Percentiles rank a stretch among this genome's conserved stretches.
These are phyloP conservation scores for Eurypyga helias DNA, from an alignment of 2,113 vertebrate genomes.

Conservation along the genomic window DNA sequence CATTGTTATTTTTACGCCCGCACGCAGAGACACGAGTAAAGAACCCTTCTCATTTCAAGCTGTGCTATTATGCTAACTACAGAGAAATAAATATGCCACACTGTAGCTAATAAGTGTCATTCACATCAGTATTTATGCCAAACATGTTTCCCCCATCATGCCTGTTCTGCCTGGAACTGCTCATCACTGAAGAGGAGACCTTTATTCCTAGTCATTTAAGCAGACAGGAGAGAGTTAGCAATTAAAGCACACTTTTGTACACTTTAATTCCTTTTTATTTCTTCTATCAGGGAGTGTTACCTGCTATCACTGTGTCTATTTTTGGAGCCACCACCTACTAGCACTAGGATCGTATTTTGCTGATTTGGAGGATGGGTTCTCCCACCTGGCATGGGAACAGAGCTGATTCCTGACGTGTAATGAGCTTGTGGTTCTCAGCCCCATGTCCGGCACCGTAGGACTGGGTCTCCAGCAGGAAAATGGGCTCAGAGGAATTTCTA, in stretches of 20 bases:
- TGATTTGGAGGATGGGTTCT: background rate
- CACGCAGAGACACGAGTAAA: background rate
- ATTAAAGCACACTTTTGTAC: conserved; percentile 56
- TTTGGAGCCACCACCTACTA: background rate
- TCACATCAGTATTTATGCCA: conserved; percentile 66
- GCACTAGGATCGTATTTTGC: background rate
- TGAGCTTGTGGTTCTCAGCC: background rate
- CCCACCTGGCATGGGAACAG: background rate
- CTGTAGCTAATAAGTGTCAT: conserved; percentile 48
- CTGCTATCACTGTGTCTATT: background rate
- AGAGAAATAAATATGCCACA: conserved; percentile 49
- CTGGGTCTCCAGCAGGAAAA: background rate
- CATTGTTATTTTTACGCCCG: background rate
- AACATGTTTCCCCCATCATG: conserved; percentile 54
- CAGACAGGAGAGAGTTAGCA: conserved; percentile 37
- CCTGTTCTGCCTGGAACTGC: conserved; percentile 37
- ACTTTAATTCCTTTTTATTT: conserved; percentile 46
- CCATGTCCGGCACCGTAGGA: fast-evolving
- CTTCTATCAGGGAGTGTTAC: background rate
- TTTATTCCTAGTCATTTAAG: conserved; percentile 48
- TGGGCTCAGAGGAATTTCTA: background rate
- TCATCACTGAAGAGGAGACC: conserved; percentile 25
- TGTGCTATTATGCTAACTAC: conserved; percentile 57
- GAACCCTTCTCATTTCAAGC: conserved; percentile 31
- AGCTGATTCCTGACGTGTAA: background rate